Conservation (phyloP, 1,140 invertebrate genomes). For the Alviniconcha marisindica region DNA sequence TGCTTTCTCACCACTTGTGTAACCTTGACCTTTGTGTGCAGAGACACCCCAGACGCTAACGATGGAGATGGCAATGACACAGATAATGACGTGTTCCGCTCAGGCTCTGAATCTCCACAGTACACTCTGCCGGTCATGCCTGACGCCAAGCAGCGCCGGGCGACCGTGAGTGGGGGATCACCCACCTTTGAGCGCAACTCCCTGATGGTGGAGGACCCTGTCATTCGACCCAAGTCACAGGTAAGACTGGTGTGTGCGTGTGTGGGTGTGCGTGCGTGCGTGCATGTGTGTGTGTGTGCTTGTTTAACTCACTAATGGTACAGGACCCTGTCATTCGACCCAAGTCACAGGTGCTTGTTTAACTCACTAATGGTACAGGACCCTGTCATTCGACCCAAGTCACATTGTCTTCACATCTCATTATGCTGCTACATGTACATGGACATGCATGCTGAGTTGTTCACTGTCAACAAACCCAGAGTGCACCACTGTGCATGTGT, state of each 20-base stretch:
- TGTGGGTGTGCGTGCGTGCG: too few relatives aligned
- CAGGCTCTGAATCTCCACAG: conserved; percentile 69
- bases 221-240: conserved; percentile 63
- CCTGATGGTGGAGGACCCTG: conserved; percentile 65
- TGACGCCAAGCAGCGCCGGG: conserved; percentile 85
- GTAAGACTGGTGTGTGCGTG: conserved; percentile 7
- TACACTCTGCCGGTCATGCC: conserved; percentile 85
- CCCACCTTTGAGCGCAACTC: conserved; percentile 82
- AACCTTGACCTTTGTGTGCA: conserved; percentile 33
- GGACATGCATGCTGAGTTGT: too few relatives aligned
- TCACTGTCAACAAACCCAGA: too few relatives aligned
- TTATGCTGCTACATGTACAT: too few relatives aligned
- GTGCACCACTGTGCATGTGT: too few relatives aligned
- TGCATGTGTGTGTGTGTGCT: too few relatives aligned
- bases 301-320: conserved; percentile 75
- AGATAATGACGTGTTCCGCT: conserved; percentile 72
- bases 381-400: conserved; percentile 62
- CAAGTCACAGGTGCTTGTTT: too few relatives aligned
- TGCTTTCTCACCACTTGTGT: too few relatives aligned
- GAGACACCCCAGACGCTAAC: conserved; percentile 57
- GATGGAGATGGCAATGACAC: conserved; percentile 71
- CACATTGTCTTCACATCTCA: too few relatives aligned
- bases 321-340: conserved; percentile 64
- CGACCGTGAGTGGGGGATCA: conserved; percentile 91
- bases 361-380: conserved; percentile 74